Evolutionary conservation across 2,797 vertebrate genomes (phyloP).

Genomic region (Lophius americanus): DNA sequence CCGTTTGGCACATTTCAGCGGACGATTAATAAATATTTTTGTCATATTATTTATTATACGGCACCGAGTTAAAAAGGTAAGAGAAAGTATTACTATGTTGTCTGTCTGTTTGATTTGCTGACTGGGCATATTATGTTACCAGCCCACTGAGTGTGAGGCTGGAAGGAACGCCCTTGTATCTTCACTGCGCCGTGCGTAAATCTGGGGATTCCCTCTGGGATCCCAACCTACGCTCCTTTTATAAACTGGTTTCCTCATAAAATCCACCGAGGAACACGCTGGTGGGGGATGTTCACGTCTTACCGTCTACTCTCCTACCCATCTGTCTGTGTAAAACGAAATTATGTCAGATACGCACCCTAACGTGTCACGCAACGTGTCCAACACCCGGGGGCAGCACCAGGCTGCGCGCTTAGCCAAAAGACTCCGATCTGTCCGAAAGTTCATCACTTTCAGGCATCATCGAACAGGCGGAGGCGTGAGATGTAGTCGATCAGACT

Average conservation of each 20-base stretch:
- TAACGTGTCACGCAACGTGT: constrained; percentile 44
- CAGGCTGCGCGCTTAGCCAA: constrained; percentile 37
- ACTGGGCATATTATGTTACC: constrained; percentile 23
- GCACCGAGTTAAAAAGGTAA: background rate
- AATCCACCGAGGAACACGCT: background rate
- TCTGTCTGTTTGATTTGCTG: constrained; percentile 39
- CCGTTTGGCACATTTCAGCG: too few species aligned
- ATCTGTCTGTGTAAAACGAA: background rate
- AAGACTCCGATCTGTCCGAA: background rate
- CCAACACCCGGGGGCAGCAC: constrained; percentile 82
- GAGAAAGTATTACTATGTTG: background rate
- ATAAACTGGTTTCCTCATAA: too few species aligned
- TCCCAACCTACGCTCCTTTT: constrained; percentile 1
- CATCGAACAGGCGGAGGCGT: constrained; percentile 53
- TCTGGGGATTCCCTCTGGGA: constrained; percentile 58
- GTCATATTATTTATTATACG: too few species aligned
- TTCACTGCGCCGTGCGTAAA: constrained; percentile 47
- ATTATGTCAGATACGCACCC: constrained; percentile 2
- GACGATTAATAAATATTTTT: rapidly evolving
- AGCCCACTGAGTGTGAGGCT: background rate
- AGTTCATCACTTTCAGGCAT: constrained; percentile 24
- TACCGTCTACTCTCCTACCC: background rate
- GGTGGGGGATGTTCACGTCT: background rate
- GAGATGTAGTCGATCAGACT: constrained; percentile 27
- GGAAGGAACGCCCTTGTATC: constrained; percentile 27